These are phyloP conservation scores for Nibea albiflora DNA, from an alignment of 2,113 vertebrate genomes.

Conservation along the genomic window DNA sequence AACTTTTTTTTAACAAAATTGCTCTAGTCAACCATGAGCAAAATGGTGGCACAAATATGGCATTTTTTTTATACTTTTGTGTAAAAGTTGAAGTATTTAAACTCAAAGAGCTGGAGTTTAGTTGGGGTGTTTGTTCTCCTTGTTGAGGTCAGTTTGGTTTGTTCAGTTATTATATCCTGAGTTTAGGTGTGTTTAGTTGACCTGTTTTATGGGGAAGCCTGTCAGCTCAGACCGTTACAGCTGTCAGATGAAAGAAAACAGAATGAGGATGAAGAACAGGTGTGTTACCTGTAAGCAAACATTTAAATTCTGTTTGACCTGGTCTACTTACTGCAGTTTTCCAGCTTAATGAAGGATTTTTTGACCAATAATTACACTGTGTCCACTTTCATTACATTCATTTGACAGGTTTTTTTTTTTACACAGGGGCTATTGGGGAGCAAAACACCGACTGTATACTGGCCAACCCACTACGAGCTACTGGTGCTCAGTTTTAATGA, in stretches of 20 bases:
- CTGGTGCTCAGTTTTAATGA: background rate
- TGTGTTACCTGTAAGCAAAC: background rate
- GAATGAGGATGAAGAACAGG: background rate
- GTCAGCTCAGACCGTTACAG: background rate
- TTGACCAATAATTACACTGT: background rate
- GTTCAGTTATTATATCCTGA: too few relatives aligned
- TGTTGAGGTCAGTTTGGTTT: too few relatives aligned
- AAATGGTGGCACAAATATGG: too few relatives aligned
- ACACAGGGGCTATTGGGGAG: background rate
- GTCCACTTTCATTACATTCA: background rate
- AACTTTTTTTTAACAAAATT: too few relatives aligned
- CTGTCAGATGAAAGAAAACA: too few relatives aligned
- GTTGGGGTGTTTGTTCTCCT: too few relatives aligned
- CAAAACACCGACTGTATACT: too few relatives aligned
- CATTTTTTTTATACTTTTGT: too few relatives aligned
- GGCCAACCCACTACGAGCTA: background rate
- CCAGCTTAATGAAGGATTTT: background rate
- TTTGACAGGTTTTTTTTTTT: background rate
- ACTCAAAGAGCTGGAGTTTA: too few relatives aligned
- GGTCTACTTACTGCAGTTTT: background rate
- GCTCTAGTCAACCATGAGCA: too few relatives aligned
- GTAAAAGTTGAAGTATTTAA: too few relatives aligned
- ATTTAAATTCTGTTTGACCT: background rate
- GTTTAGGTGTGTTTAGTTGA: too few relatives aligned
- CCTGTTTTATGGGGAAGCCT: background rate